A percentile compares a stretch with the other conserved stretches of the same genome.
phyloP scores from a whole-genome alignment of 2,888 invertebrate genomes.

The Dinocampus coccinellae region DNA sequence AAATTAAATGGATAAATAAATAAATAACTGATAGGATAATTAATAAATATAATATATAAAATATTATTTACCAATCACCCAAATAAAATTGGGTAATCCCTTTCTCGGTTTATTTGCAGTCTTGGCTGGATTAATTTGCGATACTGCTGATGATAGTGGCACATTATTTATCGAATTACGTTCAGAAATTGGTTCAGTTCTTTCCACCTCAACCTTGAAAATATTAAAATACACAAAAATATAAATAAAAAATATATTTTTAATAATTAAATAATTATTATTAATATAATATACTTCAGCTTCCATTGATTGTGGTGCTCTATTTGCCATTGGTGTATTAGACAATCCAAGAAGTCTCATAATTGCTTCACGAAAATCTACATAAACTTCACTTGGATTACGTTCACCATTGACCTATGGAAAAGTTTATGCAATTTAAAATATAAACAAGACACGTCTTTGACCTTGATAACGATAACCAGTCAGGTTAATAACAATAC shows the following conservation, averaged over 20 bases:
- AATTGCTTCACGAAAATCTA: constrained; percentile 85
- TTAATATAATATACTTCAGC: constrained; percentile 56
- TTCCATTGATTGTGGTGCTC: constrained; percentile 54
- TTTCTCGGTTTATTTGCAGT: constrained; percentile 60
- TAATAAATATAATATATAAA: neutral
- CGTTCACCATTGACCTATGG: constrained; percentile 88
- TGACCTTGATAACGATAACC: neutral
- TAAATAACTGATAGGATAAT: neutral
- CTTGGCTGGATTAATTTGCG: constrained; percentile 51
- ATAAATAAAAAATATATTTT: neutral
- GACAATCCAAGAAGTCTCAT: constrained; percentile 79
- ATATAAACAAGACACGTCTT: neutral
- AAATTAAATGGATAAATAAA: constrained; percentile 32
- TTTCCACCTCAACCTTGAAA: constrained; percentile 62
- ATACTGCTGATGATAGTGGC: constrained; percentile 46
- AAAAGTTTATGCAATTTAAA: neutral
- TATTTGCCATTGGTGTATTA: constrained; percentile 42
- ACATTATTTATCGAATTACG: constrained; percentile 43
- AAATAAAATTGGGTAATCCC: constrained; percentile 69
- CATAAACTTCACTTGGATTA: constrained; percentile 87
- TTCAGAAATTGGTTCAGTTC: constrained; percentile 45
- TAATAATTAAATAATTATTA: neutral
- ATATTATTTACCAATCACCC: constrained; percentile 69
- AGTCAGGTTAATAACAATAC: neutral
- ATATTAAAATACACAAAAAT: constrained; percentile 15